phyloP scores from a whole-genome alignment of 2,113 vertebrate genomes.

The Castor canadensis region DNA sequence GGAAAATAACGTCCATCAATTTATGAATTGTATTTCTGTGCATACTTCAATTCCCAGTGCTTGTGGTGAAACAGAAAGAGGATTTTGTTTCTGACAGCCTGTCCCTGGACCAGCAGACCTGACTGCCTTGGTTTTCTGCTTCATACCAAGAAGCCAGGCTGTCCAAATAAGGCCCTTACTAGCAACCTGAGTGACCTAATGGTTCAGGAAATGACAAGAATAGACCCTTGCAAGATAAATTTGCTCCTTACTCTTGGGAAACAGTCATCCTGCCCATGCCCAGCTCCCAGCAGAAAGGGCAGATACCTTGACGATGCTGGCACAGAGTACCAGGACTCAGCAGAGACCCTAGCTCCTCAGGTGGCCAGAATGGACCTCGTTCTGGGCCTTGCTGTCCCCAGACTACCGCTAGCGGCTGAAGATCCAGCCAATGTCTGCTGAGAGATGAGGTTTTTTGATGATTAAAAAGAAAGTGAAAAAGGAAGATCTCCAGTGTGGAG shows the following conservation, averaged over 20 bases:
- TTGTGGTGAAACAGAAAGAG: not conserved
- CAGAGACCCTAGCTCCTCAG: not conserved
- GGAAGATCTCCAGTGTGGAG: not conserved
- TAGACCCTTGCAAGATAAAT: not conserved
- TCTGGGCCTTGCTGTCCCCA: too few species aligned
- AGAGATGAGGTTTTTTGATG: not conserved
- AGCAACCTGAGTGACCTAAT: not conserved
- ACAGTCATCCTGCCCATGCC: not conserved
- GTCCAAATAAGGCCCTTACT: not conserved
- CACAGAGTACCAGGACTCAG: not conserved
- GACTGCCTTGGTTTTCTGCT: not conserved
- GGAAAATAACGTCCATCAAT: slow-evolving; percentile 37
- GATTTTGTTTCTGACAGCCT: not conserved
- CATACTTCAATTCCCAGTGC: slow-evolving; percentile 42
- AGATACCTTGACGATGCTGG: not conserved
- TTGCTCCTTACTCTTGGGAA: not conserved
- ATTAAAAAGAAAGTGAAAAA: not conserved
- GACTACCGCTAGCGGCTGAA: not conserved
- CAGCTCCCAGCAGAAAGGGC: not conserved
- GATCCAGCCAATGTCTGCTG: not conserved
- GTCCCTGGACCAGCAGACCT: not conserved
- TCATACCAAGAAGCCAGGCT: not conserved
- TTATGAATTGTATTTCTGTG: slow-evolving; percentile 45
- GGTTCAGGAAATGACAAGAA: not conserved
- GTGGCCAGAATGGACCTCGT: not conserved